Evolutionary conservation across 2,888 invertebrate genomes (phyloP).

Genomic region (Trichacis sp.): DNA sequence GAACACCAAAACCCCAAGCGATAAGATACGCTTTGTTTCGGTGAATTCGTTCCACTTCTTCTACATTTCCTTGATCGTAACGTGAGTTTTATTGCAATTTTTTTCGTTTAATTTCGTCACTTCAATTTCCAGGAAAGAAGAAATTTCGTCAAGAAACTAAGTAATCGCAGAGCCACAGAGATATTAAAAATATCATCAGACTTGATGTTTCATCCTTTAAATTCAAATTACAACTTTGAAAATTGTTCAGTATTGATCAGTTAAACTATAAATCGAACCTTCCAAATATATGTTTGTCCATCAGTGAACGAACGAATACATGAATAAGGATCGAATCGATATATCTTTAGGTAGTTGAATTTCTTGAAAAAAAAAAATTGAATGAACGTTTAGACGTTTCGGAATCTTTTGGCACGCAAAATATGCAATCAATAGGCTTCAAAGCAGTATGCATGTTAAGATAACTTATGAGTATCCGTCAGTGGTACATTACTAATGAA

Average conservation of each 20-base stretch:
- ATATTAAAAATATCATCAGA: neutral
- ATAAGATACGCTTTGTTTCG: neutral
- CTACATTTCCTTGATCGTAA: neutral
- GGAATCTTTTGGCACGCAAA: neutral
- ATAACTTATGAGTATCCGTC: conserved; percentile 1
- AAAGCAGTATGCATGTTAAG: neutral
- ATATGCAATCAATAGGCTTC: too few relatives aligned
- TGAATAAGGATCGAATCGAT: neutral
- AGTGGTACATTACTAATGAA: neutral
- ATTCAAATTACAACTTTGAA: neutral
- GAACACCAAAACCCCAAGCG: neutral
- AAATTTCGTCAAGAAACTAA: neutral
- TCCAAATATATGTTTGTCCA: neutral
- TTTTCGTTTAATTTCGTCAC: too few relatives aligned
- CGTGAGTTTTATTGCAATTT: too few relatives aligned
- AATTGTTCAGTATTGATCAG: neutral
- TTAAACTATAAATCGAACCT: neutral
- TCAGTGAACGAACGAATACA: neutral
- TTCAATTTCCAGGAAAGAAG: too few relatives aligned
- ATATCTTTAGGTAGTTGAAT: neutral
- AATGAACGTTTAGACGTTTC: conserved; percentile 1
- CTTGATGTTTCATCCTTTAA: neutral
- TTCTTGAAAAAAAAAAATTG: too few relatives aligned
- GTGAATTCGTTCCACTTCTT: neutral
- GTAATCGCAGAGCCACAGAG: neutral